Evolutionary conservation across 2,113 vertebrate species (phyloP).

Genomic region (Plecotus auritus): DNA sequence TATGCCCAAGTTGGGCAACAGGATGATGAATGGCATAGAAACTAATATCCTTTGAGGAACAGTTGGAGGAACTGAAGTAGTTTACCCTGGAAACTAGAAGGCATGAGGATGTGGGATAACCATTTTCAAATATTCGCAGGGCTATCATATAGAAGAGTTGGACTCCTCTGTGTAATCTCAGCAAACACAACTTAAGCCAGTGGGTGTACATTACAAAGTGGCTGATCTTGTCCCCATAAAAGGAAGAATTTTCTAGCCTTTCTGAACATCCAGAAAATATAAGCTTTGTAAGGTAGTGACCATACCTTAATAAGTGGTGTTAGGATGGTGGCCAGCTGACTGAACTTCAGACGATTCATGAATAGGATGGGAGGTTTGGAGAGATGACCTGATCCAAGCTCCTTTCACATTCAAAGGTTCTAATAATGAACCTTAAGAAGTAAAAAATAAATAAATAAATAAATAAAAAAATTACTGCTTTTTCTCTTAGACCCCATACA

Average conservation of each 20-base stretch:
- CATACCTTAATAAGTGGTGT: background rate
- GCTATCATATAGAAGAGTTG: constrained; percentile 9
- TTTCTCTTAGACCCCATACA: background rate
- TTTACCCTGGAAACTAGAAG: constrained; percentile 28
- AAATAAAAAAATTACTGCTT: background rate
- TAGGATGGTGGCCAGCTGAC: background rate
- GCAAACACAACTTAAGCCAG: constrained; percentile 17
- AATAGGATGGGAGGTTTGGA: background rate
- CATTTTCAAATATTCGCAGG: background rate
- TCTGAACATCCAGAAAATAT: constrained; percentile 15
- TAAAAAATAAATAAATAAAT: background rate
- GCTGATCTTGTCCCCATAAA: background rate
- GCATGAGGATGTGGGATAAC: background rate
- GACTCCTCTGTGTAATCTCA: constrained; percentile 15
- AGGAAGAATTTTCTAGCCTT: background rate
- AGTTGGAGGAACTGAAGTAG: background rate
- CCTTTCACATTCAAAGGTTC: constrained; percentile 16
- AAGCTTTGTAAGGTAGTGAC: background rate
- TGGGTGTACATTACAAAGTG: background rate
- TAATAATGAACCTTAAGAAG: background rate
- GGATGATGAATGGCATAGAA: constrained; percentile 36
- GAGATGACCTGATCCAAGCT: background rate
- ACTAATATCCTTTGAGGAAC: constrained; percentile 38
- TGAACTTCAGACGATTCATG: background rate
- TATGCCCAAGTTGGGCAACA: constrained; percentile 20